Evolutionary conservation across 92 coral and sea anemone genomes (phyloP), one percentile per base, ranked within the genome.

Genomic region (Meandrina meandrites): DNA sequence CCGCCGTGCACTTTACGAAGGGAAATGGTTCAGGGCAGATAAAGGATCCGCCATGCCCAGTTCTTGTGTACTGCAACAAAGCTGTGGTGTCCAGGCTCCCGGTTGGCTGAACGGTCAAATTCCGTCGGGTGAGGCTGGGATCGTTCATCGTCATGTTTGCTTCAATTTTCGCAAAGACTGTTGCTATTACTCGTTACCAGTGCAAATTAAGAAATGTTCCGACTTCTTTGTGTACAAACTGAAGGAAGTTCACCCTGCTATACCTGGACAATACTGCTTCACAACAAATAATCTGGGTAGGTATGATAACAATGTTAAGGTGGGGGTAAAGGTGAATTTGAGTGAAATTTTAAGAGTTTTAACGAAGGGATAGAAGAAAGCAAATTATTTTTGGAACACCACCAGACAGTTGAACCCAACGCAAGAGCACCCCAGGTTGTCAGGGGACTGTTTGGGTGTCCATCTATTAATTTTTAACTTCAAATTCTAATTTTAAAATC

Each of bases 1-100:
- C 11, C 31, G 9, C 27, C 84, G 48, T n/a, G 31, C 64, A 8
- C n/a, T 40, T 40, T 35, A 80, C 56, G 66, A 80, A 30, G 56
- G 13, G 62, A 35, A 8, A 37, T 80, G 84, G 84, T 62, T 80
- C 27, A 60, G 69, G 57, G 53, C 74, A 15, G 40, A 62, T 3
- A 37, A 35, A 36, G 74, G 84, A 16, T 24, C 36, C 3, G 75
- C 84, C 21, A 80, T 80, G 53, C 35, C 32, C 19, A 80, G 36
- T 16, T 62, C 84, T 3, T 80, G 84, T 45, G 57, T 62, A 1
- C n/a, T 8, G 28, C 27, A 36, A 4, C 36, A 60, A 18, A 36
- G 24, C 51, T 90, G 92, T 86, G 92, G 92, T 42, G 31, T 85
- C 79, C 89, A 85, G 82, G 87, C 92, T 68, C 89, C 92, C 48